Evolutionary conservation across 2,113 vertebrate genomes (phyloP), one percentile per base, ranked within the genome.

Genomic region (Zonotrichia leucophrys): DNA sequence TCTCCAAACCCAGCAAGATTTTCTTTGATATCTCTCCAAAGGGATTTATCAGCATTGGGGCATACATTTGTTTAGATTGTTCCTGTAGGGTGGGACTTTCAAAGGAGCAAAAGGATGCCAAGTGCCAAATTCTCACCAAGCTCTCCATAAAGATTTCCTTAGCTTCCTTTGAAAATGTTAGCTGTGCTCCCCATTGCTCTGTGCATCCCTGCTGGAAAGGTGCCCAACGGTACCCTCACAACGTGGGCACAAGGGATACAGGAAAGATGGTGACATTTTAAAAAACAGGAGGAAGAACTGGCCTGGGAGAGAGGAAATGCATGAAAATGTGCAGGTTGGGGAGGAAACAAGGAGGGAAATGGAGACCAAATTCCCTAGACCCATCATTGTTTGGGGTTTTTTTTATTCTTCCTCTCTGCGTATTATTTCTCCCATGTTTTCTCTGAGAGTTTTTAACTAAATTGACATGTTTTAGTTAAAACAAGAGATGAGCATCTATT

Each of bases 21-120:
- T 89, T 52, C 80, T 95, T 96, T 94, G 86, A 96, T 97, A 89
- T 59, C 69, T 92, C 83, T 93, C 96, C 93, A 93, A 66, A 75
- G 1, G 53, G 80, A 96, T 96, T 95, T 96, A 94, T 93, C 96
- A 92, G 94, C 37, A 46, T 87, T 60, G 66, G 83, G 73, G 83
- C 85, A 94, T 95, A 97, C 69, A 94, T 95, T 95, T 95, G 66
- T 92, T 95, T 95, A 95, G 91, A 69, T 95, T 89, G 60, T 91
- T 96, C 94, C 87, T 91, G 79, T 84, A 89, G 83, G 90, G 90
- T 93, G 93, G 83, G 88, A 89, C 93, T 90, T 92, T 74, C 47
- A 95, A 92, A 88, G 77, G 53, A 85, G 74, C 31, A 62, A 63
- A 95, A 83, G 31, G 49, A 42, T 83, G 63, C 64, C 88, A 95